Percentiles rank a stretch among this genome's conserved stretches.
Evolutionary conservation across 2,888 invertebrate species (phyloP).

Genomic region (Drosophila pseudotalamancana): DNA sequence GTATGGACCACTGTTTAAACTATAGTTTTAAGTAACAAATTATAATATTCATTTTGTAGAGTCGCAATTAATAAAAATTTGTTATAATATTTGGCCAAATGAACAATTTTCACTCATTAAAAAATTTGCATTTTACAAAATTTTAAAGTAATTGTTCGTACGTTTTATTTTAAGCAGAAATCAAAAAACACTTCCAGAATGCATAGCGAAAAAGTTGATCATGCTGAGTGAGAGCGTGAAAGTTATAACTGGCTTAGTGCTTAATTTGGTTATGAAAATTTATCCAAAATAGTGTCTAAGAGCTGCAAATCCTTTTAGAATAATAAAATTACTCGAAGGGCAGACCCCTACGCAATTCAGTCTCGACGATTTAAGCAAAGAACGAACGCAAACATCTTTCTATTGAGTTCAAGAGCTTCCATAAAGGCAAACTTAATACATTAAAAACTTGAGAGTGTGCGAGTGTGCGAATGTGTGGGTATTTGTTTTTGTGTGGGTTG

Average conservation of each 20-base stretch:
- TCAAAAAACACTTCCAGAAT: too few species aligned
- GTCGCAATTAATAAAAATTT: too few species aligned
- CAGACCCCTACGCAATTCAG: neutral
- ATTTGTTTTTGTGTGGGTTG: constrained; percentile 14
- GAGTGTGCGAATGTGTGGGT: neutral
- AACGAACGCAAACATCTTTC: constrained; percentile 39
- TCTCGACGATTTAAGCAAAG: constrained; percentile 35
- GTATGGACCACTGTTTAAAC: neutral
- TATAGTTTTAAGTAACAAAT: too few species aligned
- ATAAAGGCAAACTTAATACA: constrained; percentile 4
- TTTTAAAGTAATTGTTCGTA: too few species aligned
- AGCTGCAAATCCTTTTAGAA: constrained; percentile 10
- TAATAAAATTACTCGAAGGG: constrained; percentile 5
- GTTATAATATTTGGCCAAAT: too few species aligned
- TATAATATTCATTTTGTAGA: too few species aligned
- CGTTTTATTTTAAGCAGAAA: too few species aligned
- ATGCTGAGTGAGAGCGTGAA: neutral
- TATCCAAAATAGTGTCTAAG: constrained; percentile 6
- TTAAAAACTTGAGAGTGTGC: neutral
- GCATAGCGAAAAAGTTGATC: constrained; percentile 2
- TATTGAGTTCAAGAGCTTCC: constrained; percentile 30
- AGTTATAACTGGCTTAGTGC: neutral
- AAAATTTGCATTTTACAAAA: too few species aligned
- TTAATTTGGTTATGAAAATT: constrained; percentile 20
- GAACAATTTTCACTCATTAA: too few species aligned